Evolutionary conservation across 2,888 invertebrate species (phyloP), one percentile per base, ranked within the genome.

Genomic region (Carterocephalus palaemon): DNA sequence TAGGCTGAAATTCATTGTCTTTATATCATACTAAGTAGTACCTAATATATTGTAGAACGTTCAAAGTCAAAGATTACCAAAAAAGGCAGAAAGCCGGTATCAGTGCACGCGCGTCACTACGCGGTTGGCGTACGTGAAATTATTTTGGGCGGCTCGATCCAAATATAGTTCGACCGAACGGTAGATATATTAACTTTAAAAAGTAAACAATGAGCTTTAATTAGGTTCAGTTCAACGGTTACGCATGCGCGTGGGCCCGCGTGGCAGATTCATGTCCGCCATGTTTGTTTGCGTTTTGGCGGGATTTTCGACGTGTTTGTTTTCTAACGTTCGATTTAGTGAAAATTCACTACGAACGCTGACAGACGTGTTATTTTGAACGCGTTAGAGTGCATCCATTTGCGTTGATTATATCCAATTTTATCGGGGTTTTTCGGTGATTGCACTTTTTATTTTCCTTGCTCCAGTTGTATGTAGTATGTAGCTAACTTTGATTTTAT

Each of bases 201-300:
- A 66, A 68, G 77, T 81, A 84, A 83, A 84, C 83, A 83, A 50
- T 42, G 57, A 48, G 64, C 73, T 82, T 76, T 79, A 76, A 78
- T 82, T 83, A 82, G 74, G 67, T 58, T 56, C 71, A 61, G 71
- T 66, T 65, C 59, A 67, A 67, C 64, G 63, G 69, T 69, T 71
- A 69, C 72, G 70, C 69, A 69, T 59, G 60, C 64, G 77, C 76
- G 83, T 81, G 80, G 80, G 81, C 70, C 50, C 48, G 49, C 58
- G 55, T 61, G 70, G 67, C 71, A 74, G 74, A 79, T 77, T 73
- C 67, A 76, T 74, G 64, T 47, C 54, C 59, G 64, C 71, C 59
- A 49, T 70, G 61, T 75, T 75, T 76, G 71, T 77, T 76, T 68
- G 65, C 56, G 32, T 64, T 52, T 57, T 57, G 56, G 55, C 56